Base-by-base conservation (phyloP, 2,888 invertebrate genomes). In the Salticus scenicus region DNA sequence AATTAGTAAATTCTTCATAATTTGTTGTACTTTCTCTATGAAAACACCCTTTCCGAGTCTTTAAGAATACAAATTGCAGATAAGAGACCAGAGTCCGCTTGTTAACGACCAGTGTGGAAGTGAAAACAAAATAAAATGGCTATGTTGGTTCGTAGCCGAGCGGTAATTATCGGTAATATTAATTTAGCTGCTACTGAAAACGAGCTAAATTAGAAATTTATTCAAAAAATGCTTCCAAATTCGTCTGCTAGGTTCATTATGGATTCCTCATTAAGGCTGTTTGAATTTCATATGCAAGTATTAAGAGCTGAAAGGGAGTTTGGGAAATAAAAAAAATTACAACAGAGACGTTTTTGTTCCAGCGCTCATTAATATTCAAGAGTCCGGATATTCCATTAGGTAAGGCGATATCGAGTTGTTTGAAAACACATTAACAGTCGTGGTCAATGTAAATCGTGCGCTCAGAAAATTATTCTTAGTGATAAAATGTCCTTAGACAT, bases 141-240 rank as follows among this genome's bases (percentile, higher is more conserved):
- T 73, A 72, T 51, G 73, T 67, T 42, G 72, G 47, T 77, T 76
- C 66, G 51, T 77, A 71, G 57, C 70, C n/a, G 83, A 57, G 83
- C 72, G 77, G 83, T 84, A 84, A 84, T 84, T 84, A 84, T 84
- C 72, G 83, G 83, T 51, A 77, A 84, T 84, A 84, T 84, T 84
- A 84, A 84, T 84, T 84, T 84, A 84, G 83, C 77, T 77, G 67
- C 77, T 84, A 84, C 83, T 84, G 77, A 77, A 83, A 77, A 83
- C 67, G 47, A 31, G 71, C 33, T 73, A 66, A 84, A 77, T 76
- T 20, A 67, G 73, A 75, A 76, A 84, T 76, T 84, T 84, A 84
- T 84, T 67, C 77, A 76, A 84, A 84, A 83, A 77, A 84, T 67
- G 72, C 67, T 41, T 51, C 66, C 72, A 51, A 72, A 83, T 72